Conservation (phyloP, 1,140 invertebrate genomes). For the Apolygus lucorum region DNA sequence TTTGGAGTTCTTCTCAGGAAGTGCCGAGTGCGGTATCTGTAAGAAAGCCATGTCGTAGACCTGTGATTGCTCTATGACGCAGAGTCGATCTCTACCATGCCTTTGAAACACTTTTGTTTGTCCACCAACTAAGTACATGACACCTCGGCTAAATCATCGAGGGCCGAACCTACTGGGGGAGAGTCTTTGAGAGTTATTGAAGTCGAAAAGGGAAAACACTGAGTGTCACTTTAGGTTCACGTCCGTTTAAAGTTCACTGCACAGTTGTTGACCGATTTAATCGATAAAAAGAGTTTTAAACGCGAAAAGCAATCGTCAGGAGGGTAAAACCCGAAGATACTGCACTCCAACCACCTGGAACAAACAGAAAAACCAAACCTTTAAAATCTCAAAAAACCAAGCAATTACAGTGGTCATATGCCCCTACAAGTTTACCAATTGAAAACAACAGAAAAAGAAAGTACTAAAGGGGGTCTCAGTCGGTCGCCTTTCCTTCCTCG, state of each 20-base stretch:
- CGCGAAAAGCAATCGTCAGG: background rate
- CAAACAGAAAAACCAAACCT: background rate
- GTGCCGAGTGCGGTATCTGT: conserved; percentile 33
- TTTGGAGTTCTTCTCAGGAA: conserved; percentile 35
- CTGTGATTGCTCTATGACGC: conserved; percentile 25
- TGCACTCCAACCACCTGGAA: background rate
- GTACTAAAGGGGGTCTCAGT: too few species aligned
- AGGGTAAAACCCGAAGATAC: background rate
- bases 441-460: too few species aligned
- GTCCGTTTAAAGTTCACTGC: background rate
- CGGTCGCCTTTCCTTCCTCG: too few species aligned
- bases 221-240: too few species aligned
- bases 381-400: too few species aligned
- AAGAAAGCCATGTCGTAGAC: conserved; percentile 32
- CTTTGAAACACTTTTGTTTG: conserved; percentile 24
- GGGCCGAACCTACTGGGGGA: background rate
- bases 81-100: conserved; percentile 21
- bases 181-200: background rate
- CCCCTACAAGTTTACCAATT: too few species aligned
- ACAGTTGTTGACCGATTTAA: background rate
- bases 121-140: conserved; percentile 23
- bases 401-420: too few species aligned
- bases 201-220: background rate
- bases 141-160: conserved; percentile 21
- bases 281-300: too few species aligned